phyloP scores from a whole-genome alignment of 2,888 invertebrate genomes.

The Eupithecia subumbrata region DNA sequence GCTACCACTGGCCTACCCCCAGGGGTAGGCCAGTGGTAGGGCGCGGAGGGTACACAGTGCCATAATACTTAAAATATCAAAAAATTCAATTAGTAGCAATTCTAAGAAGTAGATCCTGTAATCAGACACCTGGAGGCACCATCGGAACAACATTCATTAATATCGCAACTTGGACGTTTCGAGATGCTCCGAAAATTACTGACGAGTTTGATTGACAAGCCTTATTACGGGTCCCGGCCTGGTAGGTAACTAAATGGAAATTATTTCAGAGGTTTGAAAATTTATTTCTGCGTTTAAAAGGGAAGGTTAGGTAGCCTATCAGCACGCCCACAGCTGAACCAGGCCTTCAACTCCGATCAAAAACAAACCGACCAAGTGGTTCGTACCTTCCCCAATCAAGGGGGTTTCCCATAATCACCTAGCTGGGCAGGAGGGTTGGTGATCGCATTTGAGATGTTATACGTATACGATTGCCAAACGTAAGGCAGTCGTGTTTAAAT shows the following conservation, averaged over 20 bases:
- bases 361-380: no score
- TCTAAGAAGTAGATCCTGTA: not conserved
- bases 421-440: not conserved
- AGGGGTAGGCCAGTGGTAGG: not conserved
- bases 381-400: not conserved
- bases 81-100: not conserved
- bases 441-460: not conserved
- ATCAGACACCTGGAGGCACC: not conserved
- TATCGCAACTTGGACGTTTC: slow-evolving; percentile 1
- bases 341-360: no score
- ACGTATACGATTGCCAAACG: no score
- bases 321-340: not conserved
- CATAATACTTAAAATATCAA: not conserved
- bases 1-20: not conserved
- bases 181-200: not conserved
- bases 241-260: not conserved
- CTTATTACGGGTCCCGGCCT: not conserved
- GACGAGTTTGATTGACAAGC: slow-evolving; percentile 13
- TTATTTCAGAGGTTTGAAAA: not conserved
- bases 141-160: not conserved
- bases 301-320: not conserved
- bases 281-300: not conserved
- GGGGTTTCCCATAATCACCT: not conserved
- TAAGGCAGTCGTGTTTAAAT: no score
- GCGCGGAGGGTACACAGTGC: not conserved